These are phyloP conservation scores for Oenanthe melanoleuca DNA, from an alignment of 2,113 vertebrate genomes.

Conservation along the genomic window DNA sequence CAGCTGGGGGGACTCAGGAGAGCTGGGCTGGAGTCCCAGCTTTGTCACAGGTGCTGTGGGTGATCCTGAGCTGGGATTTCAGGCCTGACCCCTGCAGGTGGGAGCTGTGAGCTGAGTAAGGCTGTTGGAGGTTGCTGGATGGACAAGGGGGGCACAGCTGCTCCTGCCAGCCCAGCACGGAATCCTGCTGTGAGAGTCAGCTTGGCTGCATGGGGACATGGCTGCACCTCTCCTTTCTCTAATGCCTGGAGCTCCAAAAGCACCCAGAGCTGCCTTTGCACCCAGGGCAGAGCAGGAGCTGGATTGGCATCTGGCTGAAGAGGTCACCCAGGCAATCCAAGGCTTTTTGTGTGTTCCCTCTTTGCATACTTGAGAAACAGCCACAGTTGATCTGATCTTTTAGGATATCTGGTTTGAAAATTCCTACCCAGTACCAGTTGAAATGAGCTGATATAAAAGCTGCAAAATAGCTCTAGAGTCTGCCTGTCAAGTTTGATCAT, in stretches of 20 bases:
- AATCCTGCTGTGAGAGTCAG: neutral
- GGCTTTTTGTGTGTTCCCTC: neutral
- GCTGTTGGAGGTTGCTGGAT: neutral
- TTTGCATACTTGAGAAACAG: constrained; percentile 1
- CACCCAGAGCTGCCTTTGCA: neutral
- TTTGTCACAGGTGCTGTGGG: neutral
- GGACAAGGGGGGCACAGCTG: neutral
- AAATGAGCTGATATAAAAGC: neutral
- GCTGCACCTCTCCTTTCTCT: neutral
- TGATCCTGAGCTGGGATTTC: neutral
- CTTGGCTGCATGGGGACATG: neutral
- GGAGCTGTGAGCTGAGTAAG: neutral
- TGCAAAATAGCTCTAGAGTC: neutral
- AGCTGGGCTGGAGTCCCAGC: neutral
- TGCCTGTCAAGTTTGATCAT: constrained; percentile 29
- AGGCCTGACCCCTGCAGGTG: neutral
- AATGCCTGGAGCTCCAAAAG: neutral
- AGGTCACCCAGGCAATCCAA: neutral
- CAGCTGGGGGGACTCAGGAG: neutral
- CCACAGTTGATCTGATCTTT: neutral
- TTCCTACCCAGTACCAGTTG: neutral
- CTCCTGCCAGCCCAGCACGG: neutral
- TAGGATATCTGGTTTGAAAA: constrained; percentile 15
- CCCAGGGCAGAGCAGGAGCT: neutral
- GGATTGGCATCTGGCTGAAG: neutral